phyloP scores from a whole-genome alignment of 2,113 vertebrate genomes.

The Platichthys stellatus region DNA sequence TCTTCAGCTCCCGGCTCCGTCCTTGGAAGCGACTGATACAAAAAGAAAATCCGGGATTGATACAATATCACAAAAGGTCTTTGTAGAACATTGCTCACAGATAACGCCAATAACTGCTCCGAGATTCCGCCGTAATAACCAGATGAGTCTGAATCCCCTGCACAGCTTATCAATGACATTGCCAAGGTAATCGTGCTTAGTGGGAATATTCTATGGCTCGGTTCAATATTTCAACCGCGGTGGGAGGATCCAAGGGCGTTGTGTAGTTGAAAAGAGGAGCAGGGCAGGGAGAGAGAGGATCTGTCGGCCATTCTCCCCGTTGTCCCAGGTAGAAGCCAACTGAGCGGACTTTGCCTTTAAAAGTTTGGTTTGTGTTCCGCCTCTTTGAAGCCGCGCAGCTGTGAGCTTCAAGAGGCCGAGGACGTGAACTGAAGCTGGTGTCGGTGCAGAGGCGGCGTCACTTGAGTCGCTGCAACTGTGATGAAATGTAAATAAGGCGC shows the following conservation, averaged over 20 bases:
- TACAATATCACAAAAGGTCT: constrained; percentile 51
- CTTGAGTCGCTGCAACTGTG: constrained; percentile 10
- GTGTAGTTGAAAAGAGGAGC: constrained; percentile 49
- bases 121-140: constrained; percentile 52
- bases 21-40: constrained; percentile 24
- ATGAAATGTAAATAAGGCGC: constrained; percentile 28
- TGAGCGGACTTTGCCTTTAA: constrained; percentile 7
- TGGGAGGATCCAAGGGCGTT: constrained; percentile 51
- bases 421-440: constrained; percentile 22
- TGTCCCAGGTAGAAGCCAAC: constrained; percentile 37
- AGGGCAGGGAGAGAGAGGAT: constrained; percentile 6
- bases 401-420: constrained; percentile 41
- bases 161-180: constrained; percentile 58
- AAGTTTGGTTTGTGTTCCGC: background rate
- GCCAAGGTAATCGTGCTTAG: constrained; percentile 56
- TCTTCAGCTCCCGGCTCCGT: background rate
- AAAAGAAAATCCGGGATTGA: constrained; percentile 30
- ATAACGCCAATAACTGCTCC: constrained; percentile 57
- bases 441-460: constrained; percentile 16
- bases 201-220: constrained; percentile 46
- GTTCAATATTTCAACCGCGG: constrained; percentile 45
- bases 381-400: constrained; percentile 36
- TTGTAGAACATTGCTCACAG: constrained; percentile 60
- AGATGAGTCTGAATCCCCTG: constrained; percentile 54
- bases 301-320: constrained; percentile 21